Evolutionary conservation across 37 sponge, comb jelly and placozoan genomes (phyloP), one percentile per base, ranked within the genome.

Genomic region (Spongia lamella): DNA sequence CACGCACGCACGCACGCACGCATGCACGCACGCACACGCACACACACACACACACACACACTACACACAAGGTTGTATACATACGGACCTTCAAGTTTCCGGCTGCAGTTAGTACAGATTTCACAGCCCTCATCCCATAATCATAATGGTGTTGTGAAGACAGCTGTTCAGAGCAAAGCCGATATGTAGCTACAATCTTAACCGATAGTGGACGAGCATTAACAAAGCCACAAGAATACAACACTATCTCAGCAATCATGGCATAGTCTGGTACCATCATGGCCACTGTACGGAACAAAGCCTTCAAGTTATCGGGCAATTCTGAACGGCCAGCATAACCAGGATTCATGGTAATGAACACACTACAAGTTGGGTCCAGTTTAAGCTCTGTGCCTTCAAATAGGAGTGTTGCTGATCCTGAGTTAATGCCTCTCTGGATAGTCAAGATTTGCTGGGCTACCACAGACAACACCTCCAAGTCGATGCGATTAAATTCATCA

Each of bases 251-350:
- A 4, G 96, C 93, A 72, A 98, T 98, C 89, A 98, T 79, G 50
- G 94, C 99, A 70, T 98, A 98, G 61, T 98, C 99, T 24, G 99
- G 99, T 38, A 98, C 99, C 99, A 98, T 98, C 99, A 98, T 98
- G 43, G 99, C 99, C 36, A 98, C 99, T 6, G 99, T 90, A 53
- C 99, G 87, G 84, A 98, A 98, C 34, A 98, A 78, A 29, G 96
- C 98, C 75, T 94, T 94, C 54, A 98, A 81, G 62, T 98, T 98
- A 59, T 98, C 99, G 16, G 99, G 99, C 47, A 98, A 70, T 54
- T 98, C 99, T 51, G 93, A 92, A 36, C 99, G 89, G 27, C 98
- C 97, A 22, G 99, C 99, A 86, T 98, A 98, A 27, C 99, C 99
- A 56, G 99, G 99, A 77, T 98, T 98, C 99, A 98, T 98, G 1